A percentile compares a stretch with the other conserved stretches of the same genome.
Conservation (phyloP, 2,888 invertebrate genomes). For the Tethea ocularis region DNA sequence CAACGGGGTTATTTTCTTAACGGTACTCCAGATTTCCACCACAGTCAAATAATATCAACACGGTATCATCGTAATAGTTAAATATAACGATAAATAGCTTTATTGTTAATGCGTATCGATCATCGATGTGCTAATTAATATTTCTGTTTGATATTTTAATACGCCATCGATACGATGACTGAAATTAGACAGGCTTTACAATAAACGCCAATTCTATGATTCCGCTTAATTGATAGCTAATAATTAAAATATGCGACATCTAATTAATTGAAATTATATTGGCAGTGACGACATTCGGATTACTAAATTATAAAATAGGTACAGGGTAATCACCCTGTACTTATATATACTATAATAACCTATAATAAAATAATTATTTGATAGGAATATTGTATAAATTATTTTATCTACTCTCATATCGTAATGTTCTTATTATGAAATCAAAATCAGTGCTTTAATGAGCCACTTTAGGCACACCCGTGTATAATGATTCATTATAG, state of each 20-base stretch:
- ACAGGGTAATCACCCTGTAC: too few relatives aligned
- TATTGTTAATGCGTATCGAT: not conserved
- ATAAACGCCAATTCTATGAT: slow-evolving; percentile 10
- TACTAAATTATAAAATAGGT: too few relatives aligned
- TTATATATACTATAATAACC: too few relatives aligned
- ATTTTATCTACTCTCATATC: too few relatives aligned
- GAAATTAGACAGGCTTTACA: slow-evolving; percentile 16
- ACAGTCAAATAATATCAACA: slow-evolving; percentile 60
- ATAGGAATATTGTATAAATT: too few relatives aligned
- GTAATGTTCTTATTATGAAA: too few relatives aligned
- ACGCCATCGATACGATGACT: not conserved
- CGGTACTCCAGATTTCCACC: slow-evolving; percentile 64
- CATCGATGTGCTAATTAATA: slow-evolving; percentile 33
- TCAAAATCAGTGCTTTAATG: too few relatives aligned
- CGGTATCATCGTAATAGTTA: slow-evolving; percentile 42
- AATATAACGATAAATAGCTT: slow-evolving; percentile 38
- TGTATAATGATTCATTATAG: too few relatives aligned
- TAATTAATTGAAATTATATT: too few relatives aligned
- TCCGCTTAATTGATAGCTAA: slow-evolving; percentile 13
- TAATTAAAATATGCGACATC: not conserved
- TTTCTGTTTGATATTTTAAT: slow-evolving; percentile 39
- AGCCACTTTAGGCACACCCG: too few relatives aligned
- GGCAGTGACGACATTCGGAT: too few relatives aligned
- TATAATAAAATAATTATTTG: too few relatives aligned
- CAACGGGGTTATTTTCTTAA: slow-evolving; percentile 75